phyloP scores from a whole-genome alignment of 1,140 invertebrate genomes.

The Trypoxylus dichotomus region DNA sequence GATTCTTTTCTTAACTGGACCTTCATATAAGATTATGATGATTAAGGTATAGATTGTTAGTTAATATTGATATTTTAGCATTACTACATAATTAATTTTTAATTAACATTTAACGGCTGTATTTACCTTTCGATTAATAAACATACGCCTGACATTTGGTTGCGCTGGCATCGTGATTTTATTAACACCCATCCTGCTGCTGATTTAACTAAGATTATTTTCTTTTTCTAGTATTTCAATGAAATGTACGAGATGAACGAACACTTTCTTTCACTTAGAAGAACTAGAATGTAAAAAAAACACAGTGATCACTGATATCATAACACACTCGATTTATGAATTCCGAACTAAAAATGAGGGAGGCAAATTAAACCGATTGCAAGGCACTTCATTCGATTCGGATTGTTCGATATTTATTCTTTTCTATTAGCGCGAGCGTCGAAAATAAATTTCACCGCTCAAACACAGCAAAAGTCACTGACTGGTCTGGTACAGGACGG shows the following conservation, averaged over 20 bases:
- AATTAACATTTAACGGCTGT: too few species aligned
- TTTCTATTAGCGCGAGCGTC: constrained; percentile 8
- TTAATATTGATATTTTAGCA: not conserved
- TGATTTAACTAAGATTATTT: not conserved
- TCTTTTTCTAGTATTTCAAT: not conserved
- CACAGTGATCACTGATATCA: not conserved
- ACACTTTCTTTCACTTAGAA: not conserved
- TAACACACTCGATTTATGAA: not conserved
- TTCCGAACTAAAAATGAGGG: not conserved
- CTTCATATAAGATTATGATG: not conserved
- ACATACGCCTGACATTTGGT: constrained; percentile 13
- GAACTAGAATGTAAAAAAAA: not conserved
- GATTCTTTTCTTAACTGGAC: not conserved
- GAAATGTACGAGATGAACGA: not conserved
- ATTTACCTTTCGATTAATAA: constrained; percentile 23
- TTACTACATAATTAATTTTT: too few species aligned
- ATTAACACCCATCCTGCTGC: constrained; percentile 2
- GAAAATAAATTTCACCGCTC: not conserved
- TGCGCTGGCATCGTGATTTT: constrained; percentile 19
- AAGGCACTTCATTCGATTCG: not conserved
- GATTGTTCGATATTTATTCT: not conserved
- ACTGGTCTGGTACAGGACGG: not conserved
- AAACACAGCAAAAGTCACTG: constrained; percentile 23
- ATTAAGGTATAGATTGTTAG: not conserved
- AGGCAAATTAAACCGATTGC: not conserved